Percentiles rank a stretch among this genome's conserved stretches.
Conservation (phyloP, 2,113 vertebrate genomes). For the Oryzias javanicus region DNA sequence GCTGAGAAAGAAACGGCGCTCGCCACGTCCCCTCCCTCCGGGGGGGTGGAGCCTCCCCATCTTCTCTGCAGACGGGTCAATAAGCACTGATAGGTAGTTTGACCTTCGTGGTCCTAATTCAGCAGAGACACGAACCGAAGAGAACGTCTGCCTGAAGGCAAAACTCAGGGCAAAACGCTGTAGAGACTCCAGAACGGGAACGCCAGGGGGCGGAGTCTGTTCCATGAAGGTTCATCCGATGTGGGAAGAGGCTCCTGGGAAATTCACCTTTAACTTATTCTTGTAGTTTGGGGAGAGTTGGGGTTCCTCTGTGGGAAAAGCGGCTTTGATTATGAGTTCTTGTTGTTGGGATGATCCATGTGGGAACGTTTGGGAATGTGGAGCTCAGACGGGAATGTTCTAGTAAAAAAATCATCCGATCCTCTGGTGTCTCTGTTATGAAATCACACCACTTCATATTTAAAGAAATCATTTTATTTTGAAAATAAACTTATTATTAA, state of each 20-base stretch:
- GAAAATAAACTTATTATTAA: too few species aligned
- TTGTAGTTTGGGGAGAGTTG: conserved; percentile 15
- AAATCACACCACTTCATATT: background rate
- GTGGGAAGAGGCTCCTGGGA: conserved; percentile 1
- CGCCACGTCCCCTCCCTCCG: background rate
- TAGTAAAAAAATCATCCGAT: conserved; percentile 1
- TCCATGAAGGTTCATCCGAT: too few species aligned
- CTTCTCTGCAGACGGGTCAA: background rate
- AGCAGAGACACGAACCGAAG: background rate
- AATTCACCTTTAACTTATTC: conserved; percentile 20
- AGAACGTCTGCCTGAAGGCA: conserved; percentile 3
- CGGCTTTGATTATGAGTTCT: conserved; percentile 41
- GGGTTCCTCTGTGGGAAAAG: conserved; percentile 40
- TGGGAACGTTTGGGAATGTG: conserved; percentile 26
- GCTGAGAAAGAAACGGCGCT: conserved; percentile 10
- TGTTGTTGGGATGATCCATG: conserved; percentile 41
- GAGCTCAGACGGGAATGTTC: background rate
- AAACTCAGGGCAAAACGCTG: background rate
- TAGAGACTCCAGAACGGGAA: too few species aligned
- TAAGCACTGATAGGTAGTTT: background rate
- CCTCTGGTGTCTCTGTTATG: background rate
- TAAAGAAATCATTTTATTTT: too few species aligned
- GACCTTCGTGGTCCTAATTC: background rate
- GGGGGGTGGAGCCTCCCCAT: too few species aligned
- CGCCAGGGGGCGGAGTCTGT: too few species aligned